phyloP scores from a whole-genome alignment of 2,888 invertebrate genomes.

The Tetropium fuscum region DNA sequence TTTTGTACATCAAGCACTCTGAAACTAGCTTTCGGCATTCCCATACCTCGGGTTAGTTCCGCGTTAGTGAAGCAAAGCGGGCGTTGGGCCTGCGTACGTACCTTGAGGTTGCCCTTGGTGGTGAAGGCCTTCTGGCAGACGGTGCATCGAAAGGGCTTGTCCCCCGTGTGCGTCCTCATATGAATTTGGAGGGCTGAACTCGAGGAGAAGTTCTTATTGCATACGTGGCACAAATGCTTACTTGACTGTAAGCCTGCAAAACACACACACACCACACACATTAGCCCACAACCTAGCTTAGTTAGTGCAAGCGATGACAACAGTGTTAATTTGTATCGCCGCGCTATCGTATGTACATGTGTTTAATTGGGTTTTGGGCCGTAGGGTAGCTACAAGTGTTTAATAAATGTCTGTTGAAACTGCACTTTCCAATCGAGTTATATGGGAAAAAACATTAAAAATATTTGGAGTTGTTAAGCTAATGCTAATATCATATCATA shows the following conservation, averaged over 20 bases:
- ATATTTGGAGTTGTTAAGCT: no score
- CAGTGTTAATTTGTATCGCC: constrained; percentile 50
- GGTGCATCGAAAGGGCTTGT: constrained; percentile 96
- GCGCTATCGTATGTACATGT: constrained; percentile 36
- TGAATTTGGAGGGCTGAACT: constrained; percentile 99
- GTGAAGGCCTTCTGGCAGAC: constrained; percentile 97
- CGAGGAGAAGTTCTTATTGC: constrained; percentile 98
- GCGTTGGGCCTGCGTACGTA: constrained; percentile 63
- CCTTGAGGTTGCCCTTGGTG: constrained; percentile 98
- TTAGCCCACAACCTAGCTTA: constrained; percentile 64
- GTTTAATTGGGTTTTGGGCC: no score
- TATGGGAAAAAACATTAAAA: no score
- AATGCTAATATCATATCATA: no score
- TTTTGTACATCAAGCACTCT: no score
- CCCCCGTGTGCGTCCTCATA: constrained; percentile 98
- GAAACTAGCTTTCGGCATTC: constrained; percentile 25
- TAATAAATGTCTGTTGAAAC: no score
- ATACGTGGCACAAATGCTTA: constrained; percentile 97
- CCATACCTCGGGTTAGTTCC: constrained; percentile 22
- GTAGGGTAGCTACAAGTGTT: no score
- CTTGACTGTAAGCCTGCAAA: constrained; percentile 71
- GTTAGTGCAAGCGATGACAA: constrained; percentile 65
- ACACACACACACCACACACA: constrained; percentile 61
- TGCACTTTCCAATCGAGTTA: no score
- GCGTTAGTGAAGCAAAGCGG: constrained; percentile 50